Percentiles rank a stretch among this genome's conserved stretches.
Conservation (phyloP, 2,797 vertebrate species). For the Tragopan temminckii region DNA sequence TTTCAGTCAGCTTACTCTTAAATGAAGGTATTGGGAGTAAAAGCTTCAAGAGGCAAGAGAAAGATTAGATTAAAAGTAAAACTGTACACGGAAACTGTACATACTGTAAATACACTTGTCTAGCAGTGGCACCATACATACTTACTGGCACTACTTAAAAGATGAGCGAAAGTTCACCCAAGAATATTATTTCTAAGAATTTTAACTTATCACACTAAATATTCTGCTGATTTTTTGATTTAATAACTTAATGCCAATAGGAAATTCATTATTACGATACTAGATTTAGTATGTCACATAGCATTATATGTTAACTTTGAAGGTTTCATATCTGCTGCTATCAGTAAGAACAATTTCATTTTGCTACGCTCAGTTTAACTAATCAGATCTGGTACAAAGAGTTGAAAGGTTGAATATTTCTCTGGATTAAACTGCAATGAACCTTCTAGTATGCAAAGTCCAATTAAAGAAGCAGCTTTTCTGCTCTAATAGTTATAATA, state of each 20-base stretch:
- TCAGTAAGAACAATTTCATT: neutral
- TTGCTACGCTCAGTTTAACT: neutral
- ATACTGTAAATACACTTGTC: neutral
- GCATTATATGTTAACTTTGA: neutral
- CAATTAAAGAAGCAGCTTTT: neutral
- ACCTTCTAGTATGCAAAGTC: neutral
- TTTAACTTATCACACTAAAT: neutral
- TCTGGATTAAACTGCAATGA: slow-evolving; percentile 4
- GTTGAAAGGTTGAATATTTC: neutral
- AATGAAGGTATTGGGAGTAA: neutral
- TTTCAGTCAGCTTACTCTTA: neutral
- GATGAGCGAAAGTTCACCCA: neutral
- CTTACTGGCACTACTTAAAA: neutral
- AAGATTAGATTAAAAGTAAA: neutral
- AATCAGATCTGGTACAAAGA: neutral
- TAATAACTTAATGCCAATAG: neutral
- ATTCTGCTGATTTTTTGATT: neutral
- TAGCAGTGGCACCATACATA: neutral
- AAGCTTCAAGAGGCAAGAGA: neutral
- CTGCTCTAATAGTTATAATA: slow-evolving; percentile 1
- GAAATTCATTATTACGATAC: neutral
- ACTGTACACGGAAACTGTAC: neutral
- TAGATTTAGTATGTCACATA: neutral
- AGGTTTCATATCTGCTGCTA: neutral
- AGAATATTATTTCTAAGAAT: neutral